Base-by-base conservation (phyloP, 1,140 invertebrate species). In the Aricia agestis region DNA sequence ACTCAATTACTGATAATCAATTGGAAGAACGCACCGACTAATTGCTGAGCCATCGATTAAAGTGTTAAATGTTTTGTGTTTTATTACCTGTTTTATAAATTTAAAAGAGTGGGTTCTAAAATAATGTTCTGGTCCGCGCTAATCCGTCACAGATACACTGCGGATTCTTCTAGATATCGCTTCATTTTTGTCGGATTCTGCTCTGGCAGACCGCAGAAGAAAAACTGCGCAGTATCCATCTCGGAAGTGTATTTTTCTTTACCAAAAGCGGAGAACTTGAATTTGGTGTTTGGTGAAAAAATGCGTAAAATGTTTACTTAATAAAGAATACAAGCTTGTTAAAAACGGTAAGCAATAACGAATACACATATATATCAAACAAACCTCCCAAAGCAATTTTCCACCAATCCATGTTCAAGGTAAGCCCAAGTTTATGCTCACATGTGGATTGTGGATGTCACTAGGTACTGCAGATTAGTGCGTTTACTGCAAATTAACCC, bases 401-500 rank as follows among this genome's bases (percentile, higher is more conserved):
- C 36, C 7, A 70, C 25, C 25, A 25, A 25, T 5, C 11, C 18
- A 17, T 15, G 18, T 25, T 63, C 25, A 59, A 42, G 11, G 10
- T 52, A 52, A 36, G 36, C 36, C 45, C 25, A 45, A 63, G 36
- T 63, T 59, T 58, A 61, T 63, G 42, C 31, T 63, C 59, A 70
- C n/a, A 17, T 32, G n/a, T 13, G 31, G 18, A 31, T 78, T 32
- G n/a, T 13, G 31, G 18, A 31, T 78, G 74, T 80, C 71, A 72
- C 72, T 73, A 70, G 72, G 74, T 76, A 73, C 66, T 70, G 59
- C 31, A 83, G 87, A 86, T 89, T 87, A 86, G 71, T 70, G 65
- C 65, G 81, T 89, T 89, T 87, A 87, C 82, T 88, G 86, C 84
- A 88, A 88, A 89, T 87, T 87, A 87, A 86, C 83, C 78, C 74